Conservation (phyloP, 2,888 invertebrate species). For the Gastracanthus pulcherrimus region DNA sequence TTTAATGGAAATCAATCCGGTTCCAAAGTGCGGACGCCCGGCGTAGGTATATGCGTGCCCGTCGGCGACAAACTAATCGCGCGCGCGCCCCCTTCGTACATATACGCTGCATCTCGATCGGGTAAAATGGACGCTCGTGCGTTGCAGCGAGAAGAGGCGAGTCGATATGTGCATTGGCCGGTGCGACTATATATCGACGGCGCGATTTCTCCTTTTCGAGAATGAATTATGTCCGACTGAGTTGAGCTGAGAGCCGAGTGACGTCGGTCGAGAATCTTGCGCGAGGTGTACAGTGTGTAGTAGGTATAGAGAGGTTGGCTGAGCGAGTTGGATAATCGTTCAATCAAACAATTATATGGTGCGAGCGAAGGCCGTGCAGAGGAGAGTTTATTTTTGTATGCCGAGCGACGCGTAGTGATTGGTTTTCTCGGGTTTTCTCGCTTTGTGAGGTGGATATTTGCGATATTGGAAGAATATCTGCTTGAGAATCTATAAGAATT, state of each 20-base stretch:
- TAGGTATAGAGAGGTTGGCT: not conserved
- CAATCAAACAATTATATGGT: slow-evolving; percentile 50
- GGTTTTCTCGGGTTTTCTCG: not conserved
- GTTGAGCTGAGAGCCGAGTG: not conserved
- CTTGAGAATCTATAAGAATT: not conserved
- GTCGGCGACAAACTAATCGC: slow-evolving; percentile 55
- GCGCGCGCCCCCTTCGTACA: slow-evolving; percentile 15
- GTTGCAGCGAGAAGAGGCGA: not conserved
- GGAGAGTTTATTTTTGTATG: not conserved
- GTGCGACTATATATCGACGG: not conserved
- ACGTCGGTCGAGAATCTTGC: no score
- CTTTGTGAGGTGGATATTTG: not conserved
- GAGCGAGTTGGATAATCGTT: slow-evolving; percentile 31
- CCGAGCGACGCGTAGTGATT: not conserved
- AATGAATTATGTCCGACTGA: slow-evolving; percentile 31
- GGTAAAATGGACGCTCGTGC: slow-evolving; percentile 1
- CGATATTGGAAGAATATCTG: no score
- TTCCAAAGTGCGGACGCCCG: slow-evolving; percentile 57
- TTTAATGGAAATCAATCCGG: slow-evolving; percentile 70
- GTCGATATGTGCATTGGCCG: not conserved
- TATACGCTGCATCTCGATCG: slow-evolving; percentile 4
- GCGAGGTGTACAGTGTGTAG: no score
- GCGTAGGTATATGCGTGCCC: slow-evolving; percentile 31
- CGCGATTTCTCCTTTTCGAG: slow-evolving; percentile 21
- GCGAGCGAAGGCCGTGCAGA: not conserved